These are phyloP conservation scores for Hydrotaea diabolus DNA, from an alignment of 2,888 invertebrate genomes.

Conservation along the genomic window DNA sequence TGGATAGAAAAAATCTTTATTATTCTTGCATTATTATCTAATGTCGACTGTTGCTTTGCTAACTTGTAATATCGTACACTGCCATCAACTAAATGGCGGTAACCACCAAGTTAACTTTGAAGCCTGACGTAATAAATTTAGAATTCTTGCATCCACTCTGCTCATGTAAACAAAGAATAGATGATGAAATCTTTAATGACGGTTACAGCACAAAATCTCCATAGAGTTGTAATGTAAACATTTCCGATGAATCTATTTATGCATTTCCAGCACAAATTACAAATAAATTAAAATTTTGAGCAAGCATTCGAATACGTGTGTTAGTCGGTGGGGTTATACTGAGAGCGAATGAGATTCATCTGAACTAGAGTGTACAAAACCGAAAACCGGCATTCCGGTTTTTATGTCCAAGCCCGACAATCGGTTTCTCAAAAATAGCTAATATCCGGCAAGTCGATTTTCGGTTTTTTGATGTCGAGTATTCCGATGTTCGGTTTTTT, in stretches of 20 bases:
- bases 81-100: not conserved
- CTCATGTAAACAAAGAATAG: not conserved
- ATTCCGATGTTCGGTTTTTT: too few species aligned
- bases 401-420: too few species aligned
- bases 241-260: slow-evolving; percentile 41
- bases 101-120: not conserved
- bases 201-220: slow-evolving; percentile 17
- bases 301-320: not conserved
- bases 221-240: slow-evolving; percentile 5
- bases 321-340: slow-evolving; percentile 4
- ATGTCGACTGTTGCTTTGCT: not conserved
- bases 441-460: too few species aligned
- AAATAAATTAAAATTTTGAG: slow-evolving; percentile 18
- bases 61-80: not conserved
- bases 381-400: not conserved
- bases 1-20: too few species aligned
- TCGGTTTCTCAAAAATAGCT: too few species aligned
- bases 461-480: too few species aligned
- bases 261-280: slow-evolving; percentile 31
- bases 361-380: slow-evolving; percentile 14
- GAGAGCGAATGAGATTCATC: not conserved
- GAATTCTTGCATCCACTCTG: not conserved
- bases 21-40: not conserved
- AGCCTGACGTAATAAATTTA: slow-evolving; percentile 17
- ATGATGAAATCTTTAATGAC: slow-evolving; percentile 42